Conservation (phyloP, 2,797 vertebrate species). For the Pangasius mekongensis region DNA sequence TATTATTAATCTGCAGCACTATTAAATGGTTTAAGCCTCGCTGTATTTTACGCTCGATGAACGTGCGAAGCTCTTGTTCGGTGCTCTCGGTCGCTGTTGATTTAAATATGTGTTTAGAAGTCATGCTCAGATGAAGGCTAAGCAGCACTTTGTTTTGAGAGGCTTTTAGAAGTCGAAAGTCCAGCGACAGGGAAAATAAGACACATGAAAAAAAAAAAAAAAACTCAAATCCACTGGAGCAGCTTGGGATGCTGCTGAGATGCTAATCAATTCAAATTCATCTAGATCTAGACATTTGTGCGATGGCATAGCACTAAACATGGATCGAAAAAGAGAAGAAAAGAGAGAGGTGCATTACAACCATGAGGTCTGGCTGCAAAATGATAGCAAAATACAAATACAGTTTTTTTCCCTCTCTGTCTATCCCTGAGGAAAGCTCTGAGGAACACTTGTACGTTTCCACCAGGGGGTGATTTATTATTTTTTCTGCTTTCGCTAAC, state of each 20-base stretch:
- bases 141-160: conserved; percentile 31
- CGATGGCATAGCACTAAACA: neutral
- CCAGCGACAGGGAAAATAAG: neutral
- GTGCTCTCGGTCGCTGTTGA: conserved; percentile 12
- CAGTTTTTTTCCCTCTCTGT: conserved; percentile 70
- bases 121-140: conserved; percentile 13
- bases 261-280: neutral
- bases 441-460: conserved; percentile 64
- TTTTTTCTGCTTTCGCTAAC: conserved; percentile 72
- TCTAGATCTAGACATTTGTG: neutral
- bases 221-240: neutral
- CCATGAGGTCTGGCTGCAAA: conserved; percentile 77
- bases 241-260: neutral
- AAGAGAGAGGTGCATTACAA: conserved; percentile 8
- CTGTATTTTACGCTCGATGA: neutral
- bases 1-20: conserved; percentile 4
- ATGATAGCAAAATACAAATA: conserved; percentile 76
- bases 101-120: conserved; percentile 33
- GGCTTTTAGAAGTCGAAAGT: conserved; percentile 11
- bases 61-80: neutral
- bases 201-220: neutral
- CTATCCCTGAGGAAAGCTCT: conserved; percentile 72
- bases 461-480: conserved; percentile 73
- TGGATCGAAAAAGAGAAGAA: neutral
- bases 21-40: conserved; percentile 8